A percentile compares a stretch with the other conserved stretches of the same genome.
Conservation (phyloP, 1,140 invertebrate species). For the Microplitis mediator region DNA sequence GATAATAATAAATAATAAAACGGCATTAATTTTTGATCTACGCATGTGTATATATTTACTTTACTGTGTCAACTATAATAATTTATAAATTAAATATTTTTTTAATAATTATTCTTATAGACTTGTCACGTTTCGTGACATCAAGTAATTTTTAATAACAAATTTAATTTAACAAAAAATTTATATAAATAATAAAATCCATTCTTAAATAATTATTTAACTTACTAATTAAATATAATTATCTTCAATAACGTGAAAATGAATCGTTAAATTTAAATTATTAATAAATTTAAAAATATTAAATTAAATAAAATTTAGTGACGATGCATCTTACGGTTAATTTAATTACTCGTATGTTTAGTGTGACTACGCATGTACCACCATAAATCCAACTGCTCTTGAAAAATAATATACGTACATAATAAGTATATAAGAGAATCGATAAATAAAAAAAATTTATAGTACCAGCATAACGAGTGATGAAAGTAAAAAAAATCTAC, state of each 20-base stretch:
- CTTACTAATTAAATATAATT: too few relatives aligned
- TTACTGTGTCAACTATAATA: not conserved
- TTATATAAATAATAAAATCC: too few relatives aligned
- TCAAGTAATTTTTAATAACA: too few relatives aligned
- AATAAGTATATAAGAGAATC: not conserved
- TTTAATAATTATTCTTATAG: too few relatives aligned
- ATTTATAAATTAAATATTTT: too few relatives aligned
- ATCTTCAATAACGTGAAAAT: too few relatives aligned
- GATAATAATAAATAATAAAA: constrained; percentile 14
- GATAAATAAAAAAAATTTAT: not conserved
- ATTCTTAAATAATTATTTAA: too few relatives aligned
- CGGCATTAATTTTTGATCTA: constrained; percentile 3
- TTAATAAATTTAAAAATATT: too few relatives aligned
- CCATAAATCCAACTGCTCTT: not conserved
- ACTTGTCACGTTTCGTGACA: too few relatives aligned
- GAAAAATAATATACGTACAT: not conserved
- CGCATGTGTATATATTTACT: not conserved
- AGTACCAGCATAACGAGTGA: not conserved
- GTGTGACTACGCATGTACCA: not conserved
- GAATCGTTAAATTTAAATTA: too few relatives aligned
- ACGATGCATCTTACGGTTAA: not conserved
- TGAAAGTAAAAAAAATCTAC: not conserved
- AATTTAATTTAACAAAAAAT: too few relatives aligned
- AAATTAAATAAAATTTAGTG: too few relatives aligned
- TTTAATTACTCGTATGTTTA: not conserved